Percentiles rank a stretch among this genome's conserved stretches.
Conservation (phyloP, 1,140 invertebrate species). For the Paramacrobiotus metropolitanus region DNA sequence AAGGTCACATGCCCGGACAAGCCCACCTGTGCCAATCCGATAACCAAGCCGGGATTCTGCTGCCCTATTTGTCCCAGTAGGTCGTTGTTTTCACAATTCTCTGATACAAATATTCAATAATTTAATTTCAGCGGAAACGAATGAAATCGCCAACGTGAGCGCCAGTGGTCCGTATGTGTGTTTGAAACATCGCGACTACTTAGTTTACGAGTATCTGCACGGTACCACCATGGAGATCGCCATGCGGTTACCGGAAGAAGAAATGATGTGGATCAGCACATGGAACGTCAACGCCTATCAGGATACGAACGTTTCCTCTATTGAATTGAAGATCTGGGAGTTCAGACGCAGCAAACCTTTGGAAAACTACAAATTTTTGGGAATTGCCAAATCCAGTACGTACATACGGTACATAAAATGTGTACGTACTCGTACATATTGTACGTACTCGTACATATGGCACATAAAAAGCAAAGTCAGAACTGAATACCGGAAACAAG, state of each 20-base stretch:
- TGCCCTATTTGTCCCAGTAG: not conserved
- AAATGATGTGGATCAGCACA: not conserved
- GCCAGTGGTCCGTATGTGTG: not conserved
- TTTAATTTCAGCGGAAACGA: not conserved
- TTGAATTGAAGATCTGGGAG: not conserved
- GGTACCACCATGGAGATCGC: not conserved
- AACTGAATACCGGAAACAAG: no score
- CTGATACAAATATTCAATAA: not conserved
- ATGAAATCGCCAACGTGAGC: not conserved
- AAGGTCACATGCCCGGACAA: constrained; percentile 18
- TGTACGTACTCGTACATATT: no score
- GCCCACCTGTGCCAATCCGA: constrained; percentile 12
- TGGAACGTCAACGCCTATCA: not conserved
- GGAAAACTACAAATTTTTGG: not conserved
- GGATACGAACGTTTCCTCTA: not conserved
- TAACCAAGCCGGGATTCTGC: not conserved
- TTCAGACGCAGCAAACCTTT: not conserved
- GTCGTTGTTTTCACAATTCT: not conserved
- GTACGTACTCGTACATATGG: no score
- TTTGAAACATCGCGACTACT: not conserved
- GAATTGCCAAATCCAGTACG: not conserved
- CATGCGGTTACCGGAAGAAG: not conserved
- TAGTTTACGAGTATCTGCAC: constrained; percentile 1
- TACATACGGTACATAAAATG: not conserved
- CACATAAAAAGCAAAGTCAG: no score